Conservation (phyloP, 2,797 vertebrate genomes). For the Chelidonichthys spinosus region DNA sequence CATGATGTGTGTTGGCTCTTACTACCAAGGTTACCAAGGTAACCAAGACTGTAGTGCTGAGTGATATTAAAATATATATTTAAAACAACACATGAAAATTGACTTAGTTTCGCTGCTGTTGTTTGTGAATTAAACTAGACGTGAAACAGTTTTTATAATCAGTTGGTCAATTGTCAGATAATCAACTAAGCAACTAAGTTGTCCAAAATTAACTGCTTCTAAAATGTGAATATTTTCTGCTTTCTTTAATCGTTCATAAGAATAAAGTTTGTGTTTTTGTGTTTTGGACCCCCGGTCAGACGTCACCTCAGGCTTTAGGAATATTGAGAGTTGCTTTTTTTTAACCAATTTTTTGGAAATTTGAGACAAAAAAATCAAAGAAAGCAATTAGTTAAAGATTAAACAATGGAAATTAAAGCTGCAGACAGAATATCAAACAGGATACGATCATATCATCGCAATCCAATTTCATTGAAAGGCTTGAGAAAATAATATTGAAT, state of each 20-base stretch:
- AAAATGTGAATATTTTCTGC: background rate
- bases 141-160: too few relatives aligned
- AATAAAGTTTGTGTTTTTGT: background rate
- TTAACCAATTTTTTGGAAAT: background rate
- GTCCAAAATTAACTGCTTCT: background rate
- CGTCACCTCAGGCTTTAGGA: background rate
- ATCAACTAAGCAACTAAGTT: too few relatives aligned
- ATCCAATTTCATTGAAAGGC: background rate
- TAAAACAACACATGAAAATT: background rate
- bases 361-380: background rate
- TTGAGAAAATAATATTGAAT: background rate
- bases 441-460: background rate
- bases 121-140: too few relatives aligned
- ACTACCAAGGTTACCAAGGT: background rate
- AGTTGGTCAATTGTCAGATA: too few relatives aligned
- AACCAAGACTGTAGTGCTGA: background rate
- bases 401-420: background rate
- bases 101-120: too few relatives aligned
- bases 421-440: background rate
- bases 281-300: background rate
- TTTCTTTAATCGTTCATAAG: background rate
- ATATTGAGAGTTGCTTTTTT: background rate
- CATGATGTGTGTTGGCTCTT: background rate
- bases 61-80: background rate
- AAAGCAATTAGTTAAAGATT: background rate